Conservation (phyloP, 2,888 invertebrate species). For the Prosopocoilus inquinatus region DNA sequence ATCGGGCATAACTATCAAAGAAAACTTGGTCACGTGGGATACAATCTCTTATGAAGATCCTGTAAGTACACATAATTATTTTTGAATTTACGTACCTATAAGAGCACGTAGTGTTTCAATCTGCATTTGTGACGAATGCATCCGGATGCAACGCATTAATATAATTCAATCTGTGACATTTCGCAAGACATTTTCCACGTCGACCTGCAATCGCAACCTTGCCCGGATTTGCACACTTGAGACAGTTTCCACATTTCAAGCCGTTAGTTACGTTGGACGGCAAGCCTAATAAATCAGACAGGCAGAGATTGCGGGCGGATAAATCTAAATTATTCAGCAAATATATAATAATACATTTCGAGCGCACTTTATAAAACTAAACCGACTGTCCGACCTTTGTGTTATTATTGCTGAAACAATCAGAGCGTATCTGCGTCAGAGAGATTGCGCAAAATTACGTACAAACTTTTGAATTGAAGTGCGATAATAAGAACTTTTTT, state of each 20-base stretch:
- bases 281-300: constrained; percentile 1
- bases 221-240: neutral
- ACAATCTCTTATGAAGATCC: too few species aligned
- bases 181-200: neutral
- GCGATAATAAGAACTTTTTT: too few species aligned
- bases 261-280: neutral
- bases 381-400: constrained; percentile 1
- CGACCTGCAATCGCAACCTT: too few species aligned
- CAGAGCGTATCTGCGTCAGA: constrained; percentile 37
- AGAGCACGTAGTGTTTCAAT: too few species aligned
- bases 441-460: constrained; percentile 34
- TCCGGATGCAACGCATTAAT: neutral
- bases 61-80: too few species aligned
- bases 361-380: neutral
- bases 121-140: neutral
- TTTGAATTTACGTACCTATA: too few species aligned
- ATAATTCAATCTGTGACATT: constrained; percentile 2
- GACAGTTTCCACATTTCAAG: neutral
- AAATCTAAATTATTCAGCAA: neutral
- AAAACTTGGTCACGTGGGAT: too few species aligned
- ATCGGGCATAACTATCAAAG: too few species aligned
- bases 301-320: neutral
- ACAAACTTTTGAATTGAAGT: neutral
- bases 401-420: constrained; percentile 20
- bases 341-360: neutral